Conservation (phyloP, 2,888 invertebrate species). For the Phania funesta region DNA sequence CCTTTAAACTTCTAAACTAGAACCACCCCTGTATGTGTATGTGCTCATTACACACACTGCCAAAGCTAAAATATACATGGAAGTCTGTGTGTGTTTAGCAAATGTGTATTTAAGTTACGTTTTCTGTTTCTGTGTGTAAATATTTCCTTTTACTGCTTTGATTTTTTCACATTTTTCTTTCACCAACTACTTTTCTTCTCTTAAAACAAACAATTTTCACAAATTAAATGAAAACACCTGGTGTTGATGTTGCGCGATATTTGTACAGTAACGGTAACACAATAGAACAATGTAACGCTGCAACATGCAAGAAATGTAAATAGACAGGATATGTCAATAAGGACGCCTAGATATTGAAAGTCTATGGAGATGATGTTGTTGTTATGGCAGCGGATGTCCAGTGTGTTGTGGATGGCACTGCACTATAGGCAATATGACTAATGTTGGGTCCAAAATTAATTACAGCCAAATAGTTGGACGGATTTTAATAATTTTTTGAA, state of each 20-base stretch:
- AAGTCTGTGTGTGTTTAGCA: background rate
- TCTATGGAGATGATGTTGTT: too few species aligned
- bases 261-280: slow-evolving; percentile 51
- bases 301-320: background rate
- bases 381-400: too few species aligned
- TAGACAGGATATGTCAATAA: too few species aligned
- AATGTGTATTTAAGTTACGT: slow-evolving; percentile 9
- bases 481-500: too few species aligned
- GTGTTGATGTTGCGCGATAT: slow-evolving; percentile 69
- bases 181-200: slow-evolving; percentile 48
- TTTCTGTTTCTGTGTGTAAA: slow-evolving; percentile 17
- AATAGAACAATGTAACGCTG: slow-evolving; percentile 20
- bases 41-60: background rate
- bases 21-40: background rate
- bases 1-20: too few species aligned
- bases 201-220: slow-evolving; percentile 76
- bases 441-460: too few species aligned
- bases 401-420: too few species aligned
- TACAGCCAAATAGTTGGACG: too few species aligned
- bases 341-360: too few species aligned
- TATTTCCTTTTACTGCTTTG: slow-evolving; percentile 27
- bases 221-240: slow-evolving; percentile 80
- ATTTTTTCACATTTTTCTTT: slow-evolving; percentile 22
- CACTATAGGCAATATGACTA: too few species aligned
- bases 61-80: background rate